Conservation (phyloP, 2,888 invertebrate genomes). For the Junonia oenone region DNA sequence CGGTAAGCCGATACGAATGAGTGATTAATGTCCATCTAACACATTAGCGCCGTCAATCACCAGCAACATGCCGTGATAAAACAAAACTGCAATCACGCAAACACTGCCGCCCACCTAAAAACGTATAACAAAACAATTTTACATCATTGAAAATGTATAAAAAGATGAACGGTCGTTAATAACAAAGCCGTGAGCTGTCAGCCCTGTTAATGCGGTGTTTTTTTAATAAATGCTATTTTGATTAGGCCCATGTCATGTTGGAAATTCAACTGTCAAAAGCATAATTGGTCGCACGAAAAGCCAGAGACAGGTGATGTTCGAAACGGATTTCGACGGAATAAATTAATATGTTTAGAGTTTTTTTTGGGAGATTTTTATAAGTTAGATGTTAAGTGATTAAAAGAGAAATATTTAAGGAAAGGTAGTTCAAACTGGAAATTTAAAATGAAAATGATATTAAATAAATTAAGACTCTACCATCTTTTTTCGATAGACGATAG, state of each 20-base stretch:
- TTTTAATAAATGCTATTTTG: slow-evolving; percentile 79
- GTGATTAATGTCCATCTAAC: slow-evolving; percentile 66
- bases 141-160: slow-evolving; percentile 57
- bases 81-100: slow-evolving; percentile 58
- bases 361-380: no score
- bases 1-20: slow-evolving; percentile 58
- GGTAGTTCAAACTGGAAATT: no score
- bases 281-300: slow-evolving; percentile 76
- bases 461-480: no score
- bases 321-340: slow-evolving; percentile 39
- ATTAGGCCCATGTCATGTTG: slow-evolving; percentile 81
- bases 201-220: slow-evolving; percentile 72
- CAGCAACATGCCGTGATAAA: slow-evolving; percentile 52
- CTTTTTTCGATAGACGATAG: no score
- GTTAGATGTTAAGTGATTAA: no score
- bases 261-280: slow-evolving; percentile 79
- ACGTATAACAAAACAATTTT: slow-evolving; percentile 61
- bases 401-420: no score
- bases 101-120: slow-evolving; percentile 55
- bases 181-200: slow-evolving; percentile 77
- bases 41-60: slow-evolving; percentile 70
- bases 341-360: neutral
- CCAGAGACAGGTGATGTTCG: slow-evolving; percentile 51
- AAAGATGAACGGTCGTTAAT: slow-evolving; percentile 63
- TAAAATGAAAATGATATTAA: no score